These are phyloP conservation scores for Abrostola triplasia DNA, from an alignment of 2,888 invertebrate genomes.

Conservation along the genomic window DNA sequence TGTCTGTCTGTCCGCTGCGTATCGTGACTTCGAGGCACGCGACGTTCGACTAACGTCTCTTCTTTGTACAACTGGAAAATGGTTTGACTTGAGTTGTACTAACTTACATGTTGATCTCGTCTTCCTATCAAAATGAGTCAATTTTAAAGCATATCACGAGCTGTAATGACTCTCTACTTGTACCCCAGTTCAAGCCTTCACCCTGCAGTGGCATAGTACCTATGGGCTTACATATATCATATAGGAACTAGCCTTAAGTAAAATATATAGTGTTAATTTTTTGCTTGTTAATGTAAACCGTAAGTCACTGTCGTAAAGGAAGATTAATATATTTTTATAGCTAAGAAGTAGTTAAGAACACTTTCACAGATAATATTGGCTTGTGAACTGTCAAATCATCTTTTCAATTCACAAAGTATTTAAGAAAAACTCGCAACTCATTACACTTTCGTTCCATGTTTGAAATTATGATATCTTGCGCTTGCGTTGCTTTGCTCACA, in stretches of 20 bases:
- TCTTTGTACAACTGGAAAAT: slow-evolving; percentile 8
- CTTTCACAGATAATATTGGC: not conserved
- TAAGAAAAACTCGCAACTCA: slow-evolving; percentile 9
- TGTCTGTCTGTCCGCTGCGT: slow-evolving; percentile 32
- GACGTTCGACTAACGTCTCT: slow-evolving; percentile 20
- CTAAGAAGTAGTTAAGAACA: not conserved
- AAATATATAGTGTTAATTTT: no score
- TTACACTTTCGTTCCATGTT: slow-evolving; percentile 38
- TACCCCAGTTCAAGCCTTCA: no score
- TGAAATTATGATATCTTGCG: slow-evolving; percentile 14
- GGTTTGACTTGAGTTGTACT: not conserved
- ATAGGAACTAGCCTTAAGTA: no score
- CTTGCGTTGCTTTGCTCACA: slow-evolving; percentile 10
- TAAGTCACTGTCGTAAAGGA: no score
- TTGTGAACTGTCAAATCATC: not conserved
- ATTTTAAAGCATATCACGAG: no score
- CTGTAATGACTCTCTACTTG: no score
- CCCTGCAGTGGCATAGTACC: no score
- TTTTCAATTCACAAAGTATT: slow-evolving; percentile 7
- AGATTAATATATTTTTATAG: not conserved
- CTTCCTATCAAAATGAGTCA: no score
- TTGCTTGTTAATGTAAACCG: no score
- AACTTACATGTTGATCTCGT: no score
- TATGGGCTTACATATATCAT: no score
- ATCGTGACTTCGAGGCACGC: slow-evolving; percentile 51